These are phyloP conservation scores for Pipistrellus pipistrellus DNA, from an alignment of 2,797 vertebrate genomes.

Conservation along the genomic window DNA sequence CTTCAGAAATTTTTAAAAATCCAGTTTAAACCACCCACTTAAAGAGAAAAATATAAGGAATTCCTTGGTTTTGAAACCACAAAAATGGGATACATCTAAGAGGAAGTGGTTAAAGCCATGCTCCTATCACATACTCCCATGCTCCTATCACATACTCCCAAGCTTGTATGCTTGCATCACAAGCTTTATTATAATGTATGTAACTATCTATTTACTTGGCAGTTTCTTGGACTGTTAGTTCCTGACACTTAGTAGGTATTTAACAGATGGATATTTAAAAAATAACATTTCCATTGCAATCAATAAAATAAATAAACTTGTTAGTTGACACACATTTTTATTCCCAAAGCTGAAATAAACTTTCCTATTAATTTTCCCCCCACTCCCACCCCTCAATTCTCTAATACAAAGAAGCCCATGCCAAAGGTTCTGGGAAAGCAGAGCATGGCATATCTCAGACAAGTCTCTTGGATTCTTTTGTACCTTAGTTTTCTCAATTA, in stretches of 20 bases:
- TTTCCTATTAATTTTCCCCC: neutral
- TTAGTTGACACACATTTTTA: neutral
- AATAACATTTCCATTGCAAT: neutral
- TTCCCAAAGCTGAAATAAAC: neutral
- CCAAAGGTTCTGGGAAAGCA: neutral
- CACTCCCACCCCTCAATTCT: neutral
- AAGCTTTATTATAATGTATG: neutral
- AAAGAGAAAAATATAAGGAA: neutral
- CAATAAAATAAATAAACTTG: neutral
- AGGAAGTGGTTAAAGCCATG: neutral
- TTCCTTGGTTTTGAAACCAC: neutral
- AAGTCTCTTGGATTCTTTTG: neutral
- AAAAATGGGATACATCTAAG: neutral
- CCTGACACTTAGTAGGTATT: neutral
- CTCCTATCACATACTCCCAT: neutral
- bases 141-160: neutral
- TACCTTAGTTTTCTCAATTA: conserved; percentile 9
- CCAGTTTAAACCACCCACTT: too few species aligned
- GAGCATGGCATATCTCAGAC: neutral
- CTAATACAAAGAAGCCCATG: neutral
- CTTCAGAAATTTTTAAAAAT: neutral
- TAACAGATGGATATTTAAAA: neutral
- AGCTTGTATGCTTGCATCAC: neutral
- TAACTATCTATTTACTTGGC: neutral
- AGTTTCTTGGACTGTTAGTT: neutral